Evolutionary conservation across 2,888 invertebrate species (phyloP).

Genomic region (Melitaea athalia): DNA sequence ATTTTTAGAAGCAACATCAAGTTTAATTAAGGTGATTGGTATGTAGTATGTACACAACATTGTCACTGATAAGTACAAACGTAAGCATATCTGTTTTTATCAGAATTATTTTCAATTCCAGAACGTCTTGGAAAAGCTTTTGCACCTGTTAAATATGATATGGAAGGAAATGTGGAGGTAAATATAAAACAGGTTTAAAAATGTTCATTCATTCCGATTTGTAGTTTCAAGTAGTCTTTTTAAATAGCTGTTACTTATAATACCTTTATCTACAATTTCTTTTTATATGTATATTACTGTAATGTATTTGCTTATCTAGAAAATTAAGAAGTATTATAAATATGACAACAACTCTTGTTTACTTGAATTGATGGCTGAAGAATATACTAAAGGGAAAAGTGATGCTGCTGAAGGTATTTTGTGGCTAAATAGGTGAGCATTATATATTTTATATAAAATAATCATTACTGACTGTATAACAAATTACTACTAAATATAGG

Average conservation of each 20-base stretch:
- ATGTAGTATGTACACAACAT: conserved; percentile 50
- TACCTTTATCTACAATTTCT: too few species aligned
- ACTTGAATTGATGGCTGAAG: conserved; percentile 86
- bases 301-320: conserved; percentile 68
- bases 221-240: too few species aligned
- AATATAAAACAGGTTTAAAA: conserved; percentile 49
- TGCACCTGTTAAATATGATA: conserved; percentile 88
- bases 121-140: conserved; percentile 89
- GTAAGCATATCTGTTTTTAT: conserved; percentile 1
- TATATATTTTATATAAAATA: background rate
- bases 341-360: conserved; percentile 82
- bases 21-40: conserved; percentile 86
- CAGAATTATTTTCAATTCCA: conserved; percentile 62
- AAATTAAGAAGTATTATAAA: conserved; percentile 82
- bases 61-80: background rate
- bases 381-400: conserved; percentile 77
- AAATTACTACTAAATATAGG: too few species aligned
- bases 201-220: too few species aligned
- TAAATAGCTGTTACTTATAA: too few species aligned
- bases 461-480: too few species aligned
- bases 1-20: conserved; percentile 84
- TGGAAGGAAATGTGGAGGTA: conserved; percentile 90
- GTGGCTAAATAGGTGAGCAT: conserved; percentile 87
- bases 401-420: conserved; percentile 84
- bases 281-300: background rate